These are phyloP conservation scores for Sebastes kiyomatsui DNA, from an alignment of 2,797 vertebrate species.

Conservation along the genomic window DNA sequence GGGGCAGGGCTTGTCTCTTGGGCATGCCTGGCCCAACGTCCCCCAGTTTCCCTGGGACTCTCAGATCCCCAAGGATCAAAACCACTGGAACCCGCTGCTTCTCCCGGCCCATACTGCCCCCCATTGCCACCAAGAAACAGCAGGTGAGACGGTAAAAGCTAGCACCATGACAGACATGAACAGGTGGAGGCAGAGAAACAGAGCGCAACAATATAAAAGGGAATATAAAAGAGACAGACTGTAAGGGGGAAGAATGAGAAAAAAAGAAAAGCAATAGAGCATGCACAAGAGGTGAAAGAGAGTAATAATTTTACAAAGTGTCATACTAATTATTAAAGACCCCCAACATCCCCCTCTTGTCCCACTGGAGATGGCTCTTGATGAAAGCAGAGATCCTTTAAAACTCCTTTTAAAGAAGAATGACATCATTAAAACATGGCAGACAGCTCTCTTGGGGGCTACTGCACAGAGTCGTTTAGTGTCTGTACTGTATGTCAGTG, in stretches of 20 bases:
- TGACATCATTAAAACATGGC: slow-evolving; percentile 76
- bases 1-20: slow-evolving; percentile 41
- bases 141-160: slow-evolving; percentile 82
- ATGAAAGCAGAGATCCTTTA: slow-evolving; percentile 70
- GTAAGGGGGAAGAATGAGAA: background rate
- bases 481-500: slow-evolving; percentile 35
- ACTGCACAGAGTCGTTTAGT: slow-evolving; percentile 37
- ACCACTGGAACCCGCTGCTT: slow-evolving; percentile 47
- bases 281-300: slow-evolving; percentile 10
- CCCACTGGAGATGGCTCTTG: slow-evolving; percentile 40
- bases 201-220: background rate
- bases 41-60: slow-evolving; percentile 36
- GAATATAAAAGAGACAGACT: background rate
- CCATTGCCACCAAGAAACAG: slow-evolving; percentile 82
- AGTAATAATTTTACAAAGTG: slow-evolving; percentile 38
- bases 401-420: slow-evolving; percentile 69
- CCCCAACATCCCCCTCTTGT: background rate
- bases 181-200: slow-evolving; percentile 8
- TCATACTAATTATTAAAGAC: slow-evolving; percentile 53
- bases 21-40: slow-evolving; percentile 26
- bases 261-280: background rate
- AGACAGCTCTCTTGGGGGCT: slow-evolving; percentile 59
- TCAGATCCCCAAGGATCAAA: slow-evolving; percentile 56
- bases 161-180: slow-evolving; percentile 1
- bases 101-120: slow-evolving; percentile 80